Base-by-base conservation (phyloP, 2,797 vertebrate genomes). In the Enteromius treurensis region DNA sequence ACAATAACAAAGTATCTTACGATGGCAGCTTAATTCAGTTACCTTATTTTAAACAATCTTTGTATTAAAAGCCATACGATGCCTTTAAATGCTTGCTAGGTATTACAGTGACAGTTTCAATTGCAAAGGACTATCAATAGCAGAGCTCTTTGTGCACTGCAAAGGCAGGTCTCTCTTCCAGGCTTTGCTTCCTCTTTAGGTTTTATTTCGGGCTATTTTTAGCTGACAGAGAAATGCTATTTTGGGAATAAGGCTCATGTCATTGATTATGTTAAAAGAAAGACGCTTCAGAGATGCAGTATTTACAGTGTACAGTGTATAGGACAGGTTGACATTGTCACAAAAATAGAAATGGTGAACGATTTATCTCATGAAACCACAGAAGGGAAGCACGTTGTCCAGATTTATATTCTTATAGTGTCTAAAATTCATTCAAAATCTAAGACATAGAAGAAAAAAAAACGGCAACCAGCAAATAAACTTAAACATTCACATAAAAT, bases 161-260 rank as follows among this genome's bases (percentile, higher is more conserved):
- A 79, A 84, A 82, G 77, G 79, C 80, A 80, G 65, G 68, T 86
- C 87, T 81, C 55, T 89, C 77, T 87, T 88, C 74, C 83, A 85
- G 87, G 73, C 69, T 88, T 40, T 86, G 85, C 80, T 84, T 79
- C 79, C 83, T 76, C 76, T 86, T 81, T 77, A 86, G 77, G 87
- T 81, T 89, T 88, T 70, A 89, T 90, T 88, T 85, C 87, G 32
- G 42, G 40, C 79, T 88, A 89, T 88, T 86, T 88, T 89, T 91
- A 90, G 85, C 84, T 81, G 60, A 77, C 42, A 88, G 74, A 47
- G 80, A 62, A 79, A 85, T 62, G 74, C 89, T 90, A 89, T 91
- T 89, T 90, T 85, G 80, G 82, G 86, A 80, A 83, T 80, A 74
- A 81, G 64, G 84, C 77, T 68, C 55, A 64, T 88, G 84, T 83